Conservation (phyloP, 2,888 invertebrate species). For the Liodrosophila aerea region DNA sequence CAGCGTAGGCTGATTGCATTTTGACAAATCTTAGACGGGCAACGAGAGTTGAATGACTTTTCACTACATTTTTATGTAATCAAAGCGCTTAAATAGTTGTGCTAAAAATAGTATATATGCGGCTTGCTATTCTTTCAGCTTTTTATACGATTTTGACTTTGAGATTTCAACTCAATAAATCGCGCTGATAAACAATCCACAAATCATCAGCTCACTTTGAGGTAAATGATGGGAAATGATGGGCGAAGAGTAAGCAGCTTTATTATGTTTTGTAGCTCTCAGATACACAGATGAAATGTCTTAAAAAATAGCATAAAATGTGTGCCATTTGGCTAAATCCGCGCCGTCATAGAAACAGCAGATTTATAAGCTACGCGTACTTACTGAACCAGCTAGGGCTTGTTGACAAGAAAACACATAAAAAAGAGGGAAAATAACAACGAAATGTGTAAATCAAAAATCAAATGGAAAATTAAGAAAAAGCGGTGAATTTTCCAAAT, state of each 20-base stretch:
- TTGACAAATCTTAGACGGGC: too few relatives aligned
- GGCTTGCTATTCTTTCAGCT: neutral
- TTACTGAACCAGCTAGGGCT: conserved; percentile 13
- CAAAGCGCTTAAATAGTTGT: conserved; percentile 3
- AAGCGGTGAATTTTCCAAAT: conserved; percentile 24
- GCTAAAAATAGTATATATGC: neutral
- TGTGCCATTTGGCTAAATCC: conserved; percentile 35
- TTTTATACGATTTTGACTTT: conserved; percentile 20
- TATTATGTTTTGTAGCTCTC: conserved; percentile 25
- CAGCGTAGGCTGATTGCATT: conserved; percentile 29
- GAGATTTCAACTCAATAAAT: conserved; percentile 23
- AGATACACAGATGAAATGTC: too few relatives aligned
- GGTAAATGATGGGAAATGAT: conserved; percentile 19
- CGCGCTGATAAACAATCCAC: conserved; percentile 41
- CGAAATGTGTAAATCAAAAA: conserved; percentile 27
- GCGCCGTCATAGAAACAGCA: conserved; percentile 28
- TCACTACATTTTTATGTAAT: conserved; percentile 27
- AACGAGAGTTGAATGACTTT: conserved; percentile 64
- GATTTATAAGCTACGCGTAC: conserved; percentile 1
- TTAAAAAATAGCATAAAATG: conserved; percentile 3
- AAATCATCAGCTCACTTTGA: conserved; percentile 17
- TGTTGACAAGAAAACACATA: conserved; percentile 32
- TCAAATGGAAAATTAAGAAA: conserved; percentile 45
- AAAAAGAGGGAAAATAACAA: conserved; percentile 5
- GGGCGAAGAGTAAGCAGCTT: neutral